Percentiles rank a stretch among this genome's conserved stretches.
These are phyloP conservation scores for Apis dorsata DNA, from an alignment of 1,140 invertebrate genomes.

Conservation along the genomic window DNA sequence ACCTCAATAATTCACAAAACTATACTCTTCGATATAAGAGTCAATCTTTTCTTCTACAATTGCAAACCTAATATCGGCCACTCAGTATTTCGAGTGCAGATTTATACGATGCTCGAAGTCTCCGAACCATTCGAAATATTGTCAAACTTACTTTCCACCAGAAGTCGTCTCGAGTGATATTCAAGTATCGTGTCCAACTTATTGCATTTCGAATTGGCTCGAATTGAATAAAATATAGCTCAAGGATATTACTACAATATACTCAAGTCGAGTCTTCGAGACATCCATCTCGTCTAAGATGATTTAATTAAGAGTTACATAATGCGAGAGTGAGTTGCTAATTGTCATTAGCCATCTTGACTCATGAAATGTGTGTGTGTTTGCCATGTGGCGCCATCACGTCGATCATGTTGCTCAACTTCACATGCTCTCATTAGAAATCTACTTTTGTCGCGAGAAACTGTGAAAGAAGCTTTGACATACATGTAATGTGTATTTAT, in stretches of 20 bases:
- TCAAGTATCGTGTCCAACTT: background rate
- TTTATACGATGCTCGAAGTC: constrained; percentile 8
- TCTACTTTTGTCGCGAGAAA: background rate
- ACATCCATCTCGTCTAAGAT: constrained; percentile 37
- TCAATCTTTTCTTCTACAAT: background rate
- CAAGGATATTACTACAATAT: background rate
- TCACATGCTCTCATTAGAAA: background rate
- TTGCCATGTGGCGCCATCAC: constrained; percentile 50
- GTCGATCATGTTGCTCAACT: constrained; percentile 24
- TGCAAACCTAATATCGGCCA: background rate
- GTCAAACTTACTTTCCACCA: background rate
- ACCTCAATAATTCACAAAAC: too few relatives aligned
- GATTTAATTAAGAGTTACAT: constrained; percentile 72
- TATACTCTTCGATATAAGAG: too few relatives aligned
- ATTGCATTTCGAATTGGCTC: background rate
- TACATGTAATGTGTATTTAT: background rate
- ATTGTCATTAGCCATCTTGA: constrained; percentile 58
- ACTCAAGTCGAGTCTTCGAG: background rate
- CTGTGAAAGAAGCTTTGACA: background rate
- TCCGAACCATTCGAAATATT: constrained; percentile 10
- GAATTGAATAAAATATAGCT: background rate
- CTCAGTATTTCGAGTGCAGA: constrained; percentile 1
- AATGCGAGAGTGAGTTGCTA: constrained; percentile 58
- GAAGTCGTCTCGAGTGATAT: background rate
- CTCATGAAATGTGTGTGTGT: constrained; percentile 38